Evolutionary conservation across 2,797 vertebrate genomes (phyloP).

Genomic region (Chiroxiphia lanceolata): DNA sequence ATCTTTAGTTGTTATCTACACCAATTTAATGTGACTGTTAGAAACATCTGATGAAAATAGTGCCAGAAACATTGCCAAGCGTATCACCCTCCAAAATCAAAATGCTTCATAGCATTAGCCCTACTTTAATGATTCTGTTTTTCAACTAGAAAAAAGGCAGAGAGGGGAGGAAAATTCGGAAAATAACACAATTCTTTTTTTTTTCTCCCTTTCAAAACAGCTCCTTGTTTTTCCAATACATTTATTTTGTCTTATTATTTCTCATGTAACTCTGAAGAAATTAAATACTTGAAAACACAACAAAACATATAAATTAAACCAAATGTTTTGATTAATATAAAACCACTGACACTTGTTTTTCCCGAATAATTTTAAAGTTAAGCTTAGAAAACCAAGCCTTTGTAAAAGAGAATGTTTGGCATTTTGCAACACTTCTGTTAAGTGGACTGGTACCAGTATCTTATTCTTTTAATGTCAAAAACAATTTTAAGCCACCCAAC

Average conservation of each 20-base stretch:
- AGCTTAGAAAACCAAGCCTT: neutral
- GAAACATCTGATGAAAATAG: neutral
- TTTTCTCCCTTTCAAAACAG: neutral
- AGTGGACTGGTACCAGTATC: neutral
- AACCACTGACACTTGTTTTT: neutral
- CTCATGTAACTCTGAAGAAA: neutral
- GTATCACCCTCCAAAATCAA: neutral
- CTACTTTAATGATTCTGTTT: neutral
- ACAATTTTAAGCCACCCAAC: neutral
- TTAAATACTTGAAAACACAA: neutral
- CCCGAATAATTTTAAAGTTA: neutral
- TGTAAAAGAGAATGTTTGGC: neutral
- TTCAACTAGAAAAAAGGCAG: neutral
- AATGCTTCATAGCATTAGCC: neutral
- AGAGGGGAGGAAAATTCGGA: neutral
- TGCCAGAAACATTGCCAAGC: neutral
- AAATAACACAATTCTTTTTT: neutral
- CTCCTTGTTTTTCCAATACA: neutral
- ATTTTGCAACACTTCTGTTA: neutral
- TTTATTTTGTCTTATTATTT: conserved; percentile 13
- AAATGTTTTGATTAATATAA: neutral
- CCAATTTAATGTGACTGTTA: neutral
- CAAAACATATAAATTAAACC: neutral
- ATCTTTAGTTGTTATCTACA: neutral
- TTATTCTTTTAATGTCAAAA: neutral